Percentiles rank a stretch among this genome's conserved stretches.
Evolutionary conservation across 2,113 vertebrate species (phyloP).

Genomic region (Ardeotis arabs): DNA sequence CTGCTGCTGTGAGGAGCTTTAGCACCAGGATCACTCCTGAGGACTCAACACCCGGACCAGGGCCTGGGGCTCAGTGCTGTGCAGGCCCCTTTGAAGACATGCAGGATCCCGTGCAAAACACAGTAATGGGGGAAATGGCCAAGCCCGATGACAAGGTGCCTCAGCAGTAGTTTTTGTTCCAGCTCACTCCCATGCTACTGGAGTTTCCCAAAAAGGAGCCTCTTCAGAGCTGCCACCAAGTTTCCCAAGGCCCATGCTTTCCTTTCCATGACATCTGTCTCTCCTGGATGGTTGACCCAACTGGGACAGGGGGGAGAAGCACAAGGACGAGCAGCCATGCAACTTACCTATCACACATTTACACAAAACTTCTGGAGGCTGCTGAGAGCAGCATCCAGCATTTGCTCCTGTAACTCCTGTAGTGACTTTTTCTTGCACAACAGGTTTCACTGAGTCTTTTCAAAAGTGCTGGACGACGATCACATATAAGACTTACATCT

Average conservation of each 20-base stretch:
- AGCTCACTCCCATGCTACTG: neutral
- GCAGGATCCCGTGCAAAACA: neutral
- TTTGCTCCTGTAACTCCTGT: neutral
- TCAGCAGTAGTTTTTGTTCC: neutral
- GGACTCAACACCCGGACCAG: neutral
- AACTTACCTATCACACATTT: accelerated
- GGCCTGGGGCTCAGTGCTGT: neutral
- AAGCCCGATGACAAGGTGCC: accelerated
- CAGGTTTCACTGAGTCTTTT: neutral
- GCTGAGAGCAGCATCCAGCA: neutral
- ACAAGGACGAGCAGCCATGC: neutral
- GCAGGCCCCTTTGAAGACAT: accelerated
- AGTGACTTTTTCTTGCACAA: neutral
- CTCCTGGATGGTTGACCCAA: neutral
- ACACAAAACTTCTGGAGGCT: neutral
- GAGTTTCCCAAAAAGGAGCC: neutral
- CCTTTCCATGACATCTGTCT: accelerated
- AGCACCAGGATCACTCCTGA: neutral
- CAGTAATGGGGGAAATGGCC: neutral
- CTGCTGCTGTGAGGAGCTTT: accelerated
- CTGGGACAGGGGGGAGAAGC: neutral
- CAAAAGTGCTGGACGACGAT: neutral
- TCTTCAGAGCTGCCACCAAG: neutral
- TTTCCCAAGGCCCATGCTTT: neutral
- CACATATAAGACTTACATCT: neutral